phyloP scores from a whole-genome alignment of 2,888 invertebrate species.

The Aspidapion aeneum region DNA sequence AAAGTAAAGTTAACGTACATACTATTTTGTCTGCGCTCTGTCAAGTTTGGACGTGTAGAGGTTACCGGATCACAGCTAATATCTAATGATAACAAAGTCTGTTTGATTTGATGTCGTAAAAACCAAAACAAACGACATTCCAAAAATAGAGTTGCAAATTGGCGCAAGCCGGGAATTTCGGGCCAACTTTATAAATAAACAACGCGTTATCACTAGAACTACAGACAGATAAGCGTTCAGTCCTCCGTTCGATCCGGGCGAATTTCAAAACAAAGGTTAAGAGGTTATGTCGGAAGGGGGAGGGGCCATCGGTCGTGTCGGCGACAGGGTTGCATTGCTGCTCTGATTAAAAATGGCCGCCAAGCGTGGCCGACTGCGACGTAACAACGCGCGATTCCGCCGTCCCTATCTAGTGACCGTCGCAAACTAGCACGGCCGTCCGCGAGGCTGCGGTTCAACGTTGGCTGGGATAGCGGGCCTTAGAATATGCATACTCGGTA shows the following conservation, averaged over 20 bases:
- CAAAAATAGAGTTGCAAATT: no score
- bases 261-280: neutral
- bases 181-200: no score
- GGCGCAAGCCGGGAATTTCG: neutral
- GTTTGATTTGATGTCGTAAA: neutral
- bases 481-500: neutral
- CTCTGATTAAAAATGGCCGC: neutral
- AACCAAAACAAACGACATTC: neutral
- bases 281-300: neutral
- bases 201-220: neutral
- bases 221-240: neutral
- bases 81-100: neutral
- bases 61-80: neutral
- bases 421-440: neutral
- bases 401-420: neutral
- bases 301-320: neutral
- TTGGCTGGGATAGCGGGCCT: neutral
- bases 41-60: neutral
- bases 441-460: neutral
- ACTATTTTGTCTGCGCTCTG: neutral
- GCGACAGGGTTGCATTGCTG: neutral
- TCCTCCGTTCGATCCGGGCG: neutral
- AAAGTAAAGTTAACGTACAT: neutral
- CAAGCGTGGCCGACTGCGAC: neutral
- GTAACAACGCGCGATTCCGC: neutral